Evolutionary conservation across 2,888 invertebrate species (phyloP).

Genomic region (Charanyca ferruginea): DNA sequence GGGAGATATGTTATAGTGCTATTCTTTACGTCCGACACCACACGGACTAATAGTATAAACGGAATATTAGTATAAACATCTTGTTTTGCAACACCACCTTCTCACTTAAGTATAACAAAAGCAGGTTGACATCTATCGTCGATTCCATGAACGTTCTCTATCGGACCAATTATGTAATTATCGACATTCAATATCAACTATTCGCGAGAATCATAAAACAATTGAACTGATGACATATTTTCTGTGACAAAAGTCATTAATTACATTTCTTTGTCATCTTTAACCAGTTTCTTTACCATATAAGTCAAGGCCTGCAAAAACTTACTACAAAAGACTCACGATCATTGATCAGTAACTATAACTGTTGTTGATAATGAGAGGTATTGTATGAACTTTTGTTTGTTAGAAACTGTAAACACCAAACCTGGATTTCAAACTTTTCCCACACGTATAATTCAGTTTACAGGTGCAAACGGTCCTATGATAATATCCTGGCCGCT

Average conservation of each 20-base stretch:
- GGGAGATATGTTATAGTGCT: no score
- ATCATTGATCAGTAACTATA: slow-evolving; percentile 19
- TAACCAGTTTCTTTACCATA: slow-evolving; percentile 41
- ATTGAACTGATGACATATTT: slow-evolving; percentile 43
- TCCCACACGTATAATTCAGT: slow-evolving; percentile 17
- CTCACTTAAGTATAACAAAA: slow-evolving; percentile 9
- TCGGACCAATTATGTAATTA: slow-evolving; percentile 33
- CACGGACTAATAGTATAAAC: no score
- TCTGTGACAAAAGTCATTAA: slow-evolving; percentile 25
- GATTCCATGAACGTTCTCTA: slow-evolving; percentile 33
- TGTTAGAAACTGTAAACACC: background rate
- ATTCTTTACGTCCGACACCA: no score
- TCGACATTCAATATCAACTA: slow-evolving; percentile 31
- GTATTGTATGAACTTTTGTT: slow-evolving; percentile 16
- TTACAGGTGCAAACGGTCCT: slow-evolving; percentile 33
- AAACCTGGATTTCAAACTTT: slow-evolving; percentile 1
- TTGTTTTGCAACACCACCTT: background rate
- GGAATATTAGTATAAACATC: background rate
- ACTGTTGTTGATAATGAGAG: background rate
- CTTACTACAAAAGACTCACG: slow-evolving; percentile 1
- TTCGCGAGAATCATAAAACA: slow-evolving; percentile 47
- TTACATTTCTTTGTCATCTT: slow-evolving; percentile 33
- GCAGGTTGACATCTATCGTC: slow-evolving; percentile 5
- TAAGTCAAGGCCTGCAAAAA: slow-evolving; percentile 29
- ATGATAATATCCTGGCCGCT: slow-evolving; percentile 24